Evolutionary conservation across 1,140 invertebrate genomes (phyloP).

Genomic region (Samia ricini): DNA sequence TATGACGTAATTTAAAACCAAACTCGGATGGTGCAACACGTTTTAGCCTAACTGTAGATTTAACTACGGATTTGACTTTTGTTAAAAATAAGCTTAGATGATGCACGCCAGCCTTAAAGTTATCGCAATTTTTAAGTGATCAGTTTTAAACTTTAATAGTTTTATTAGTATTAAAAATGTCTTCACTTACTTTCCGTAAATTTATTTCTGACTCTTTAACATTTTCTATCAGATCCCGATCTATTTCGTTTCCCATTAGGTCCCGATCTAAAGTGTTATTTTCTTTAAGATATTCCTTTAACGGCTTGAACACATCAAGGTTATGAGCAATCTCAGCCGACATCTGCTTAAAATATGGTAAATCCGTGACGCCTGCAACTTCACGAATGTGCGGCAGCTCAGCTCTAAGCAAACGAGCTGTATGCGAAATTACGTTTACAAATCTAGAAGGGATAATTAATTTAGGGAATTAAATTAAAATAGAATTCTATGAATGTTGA

Average conservation of each 20-base stretch:
- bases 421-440: conserved; percentile 39
- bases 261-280: conserved; percentile 22
- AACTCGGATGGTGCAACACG: too few species aligned
- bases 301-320: conserved; percentile 32
- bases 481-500: neutral
- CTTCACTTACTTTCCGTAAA: conserved; percentile 39
- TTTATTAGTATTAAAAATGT: neutral
- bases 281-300: conserved; percentile 40
- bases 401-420: conserved; percentile 39
- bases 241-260: conserved; percentile 25
- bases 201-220: conserved; percentile 38
- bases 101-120: too few species aligned
- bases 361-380: conserved; percentile 42
- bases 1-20: too few species aligned
- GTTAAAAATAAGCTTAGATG: too few species aligned
- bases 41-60: too few species aligned
- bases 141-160: too few species aligned
- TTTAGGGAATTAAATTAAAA: neutral
- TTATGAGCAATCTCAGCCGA: conserved; percentile 43
- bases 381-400: conserved; percentile 56
- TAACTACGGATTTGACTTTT: too few species aligned
- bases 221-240: conserved; percentile 29
- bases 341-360: conserved; percentile 43
- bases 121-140: too few species aligned
- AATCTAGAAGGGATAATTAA: conserved; percentile 37